Evolutionary conservation across 2,113 vertebrate genomes (phyloP).

Genomic region (Bombycilla garrulus): DNA sequence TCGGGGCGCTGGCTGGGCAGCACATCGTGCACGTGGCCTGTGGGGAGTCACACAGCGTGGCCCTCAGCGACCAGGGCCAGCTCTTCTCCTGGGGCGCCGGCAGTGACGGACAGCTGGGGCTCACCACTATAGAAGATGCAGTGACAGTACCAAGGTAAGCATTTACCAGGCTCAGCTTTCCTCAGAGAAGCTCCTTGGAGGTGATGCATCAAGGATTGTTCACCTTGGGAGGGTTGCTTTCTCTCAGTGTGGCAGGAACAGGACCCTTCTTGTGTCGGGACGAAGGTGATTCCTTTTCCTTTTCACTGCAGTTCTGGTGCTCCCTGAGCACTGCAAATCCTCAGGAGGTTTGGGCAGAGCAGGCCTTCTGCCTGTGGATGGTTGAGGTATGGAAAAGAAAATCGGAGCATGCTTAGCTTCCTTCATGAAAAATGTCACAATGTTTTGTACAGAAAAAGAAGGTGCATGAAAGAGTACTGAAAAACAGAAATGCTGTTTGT

Average conservation of each 20-base stretch:
- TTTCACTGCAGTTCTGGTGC: background rate
- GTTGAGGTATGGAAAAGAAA: background rate
- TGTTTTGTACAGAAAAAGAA: background rate
- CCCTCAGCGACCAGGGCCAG: constrained; percentile 89
- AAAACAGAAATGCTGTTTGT: background rate
- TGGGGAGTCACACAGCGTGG: constrained; percentile 87
- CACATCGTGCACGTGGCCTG: constrained; percentile 88
- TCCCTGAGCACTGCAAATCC: background rate
- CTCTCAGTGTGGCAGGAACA: background rate
- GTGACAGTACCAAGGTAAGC: constrained; percentile 89
- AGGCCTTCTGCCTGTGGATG: rapidly evolving
- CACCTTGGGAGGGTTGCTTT: background rate
- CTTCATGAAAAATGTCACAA: background rate
- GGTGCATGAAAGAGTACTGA: background rate
- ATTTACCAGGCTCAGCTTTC: background rate
- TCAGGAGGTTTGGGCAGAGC: background rate
- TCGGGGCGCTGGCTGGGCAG: constrained; percentile 86
- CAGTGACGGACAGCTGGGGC: constrained; percentile 88
- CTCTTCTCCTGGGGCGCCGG: constrained; percentile 93
- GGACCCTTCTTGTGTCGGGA: rapidly evolving
- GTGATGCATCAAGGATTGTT: background rate
- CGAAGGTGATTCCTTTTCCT: background rate
- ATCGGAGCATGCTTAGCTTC: rapidly evolving
- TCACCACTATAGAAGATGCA: constrained; percentile 80
- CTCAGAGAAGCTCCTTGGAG: background rate